These are phyloP conservation scores for Teleiodes luculella DNA, from an alignment of 2,888 invertebrate species.

Conservation along the genomic window DNA sequence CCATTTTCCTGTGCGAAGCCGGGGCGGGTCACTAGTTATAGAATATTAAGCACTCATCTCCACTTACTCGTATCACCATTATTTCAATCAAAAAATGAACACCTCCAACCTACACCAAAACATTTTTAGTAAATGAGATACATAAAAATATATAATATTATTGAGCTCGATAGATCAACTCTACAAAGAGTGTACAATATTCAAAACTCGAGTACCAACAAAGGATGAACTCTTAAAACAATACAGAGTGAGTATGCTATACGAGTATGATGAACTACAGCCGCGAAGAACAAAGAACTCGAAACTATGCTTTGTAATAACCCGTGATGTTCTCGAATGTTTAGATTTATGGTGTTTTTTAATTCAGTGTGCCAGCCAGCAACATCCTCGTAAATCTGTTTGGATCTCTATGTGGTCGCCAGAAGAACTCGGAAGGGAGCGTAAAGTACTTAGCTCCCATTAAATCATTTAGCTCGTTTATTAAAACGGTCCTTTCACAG, in stretches of 20 bases:
- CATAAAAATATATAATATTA: too few species aligned
- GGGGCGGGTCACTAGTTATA: too few species aligned
- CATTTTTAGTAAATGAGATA: too few species aligned
- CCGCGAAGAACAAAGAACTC: conserved; percentile 51
- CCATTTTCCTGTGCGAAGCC: too few species aligned
- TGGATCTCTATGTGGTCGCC: conserved; percentile 16
- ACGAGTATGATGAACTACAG: conserved; percentile 18
- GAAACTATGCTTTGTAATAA: conserved; percentile 58
- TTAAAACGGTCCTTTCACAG: conserved; percentile 52
- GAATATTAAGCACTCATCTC: too few species aligned
- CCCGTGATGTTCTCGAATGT: conserved; percentile 43
- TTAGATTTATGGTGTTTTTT: conserved; percentile 44
- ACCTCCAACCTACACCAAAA: too few species aligned
- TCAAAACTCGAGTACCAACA: not conserved
- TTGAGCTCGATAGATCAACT: too few species aligned
- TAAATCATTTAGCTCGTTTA: conserved; percentile 53
- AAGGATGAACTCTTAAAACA: conserved; percentile 14
- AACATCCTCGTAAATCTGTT: not conserved
- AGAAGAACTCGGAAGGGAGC: conserved; percentile 17
- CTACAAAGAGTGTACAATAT: not conserved
- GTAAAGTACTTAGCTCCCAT: conserved; percentile 27
- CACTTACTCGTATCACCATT: too few species aligned
- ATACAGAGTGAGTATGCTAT: conserved; percentile 22
- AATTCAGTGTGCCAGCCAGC: conserved; percentile 9
- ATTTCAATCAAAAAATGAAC: too few species aligned